These are phyloP conservation scores for Adoxophyes honmai DNA, from an alignment of 1,140 invertebrate species.

Conservation along the genomic window DNA sequence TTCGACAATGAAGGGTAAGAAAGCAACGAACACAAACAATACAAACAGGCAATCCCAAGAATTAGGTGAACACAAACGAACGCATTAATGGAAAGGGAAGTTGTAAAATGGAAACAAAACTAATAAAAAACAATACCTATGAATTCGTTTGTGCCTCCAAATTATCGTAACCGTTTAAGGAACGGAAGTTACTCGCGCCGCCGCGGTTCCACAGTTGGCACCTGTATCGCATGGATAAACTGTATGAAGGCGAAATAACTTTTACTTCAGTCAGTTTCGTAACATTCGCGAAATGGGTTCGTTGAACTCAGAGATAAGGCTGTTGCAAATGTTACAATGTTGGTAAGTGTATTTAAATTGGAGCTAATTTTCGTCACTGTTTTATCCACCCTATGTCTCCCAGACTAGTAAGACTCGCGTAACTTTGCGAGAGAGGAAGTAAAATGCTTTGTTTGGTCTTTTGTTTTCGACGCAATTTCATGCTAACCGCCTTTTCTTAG, in stretches of 20 bases:
- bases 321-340: too few species aligned
- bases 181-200: conserved; percentile 10
- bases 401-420: too few species aligned
- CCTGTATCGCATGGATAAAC: not conserved
- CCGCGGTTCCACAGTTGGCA: conserved; percentile 5
- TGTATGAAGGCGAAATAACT: conserved; percentile 10
- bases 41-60: not conserved
- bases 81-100: not conserved
- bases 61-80: not conserved
- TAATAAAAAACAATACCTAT: conserved; percentile 10
- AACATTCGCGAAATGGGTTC: conserved; percentile 2
- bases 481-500: not conserved
- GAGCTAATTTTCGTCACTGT: too few species aligned
- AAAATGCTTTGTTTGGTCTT: too few species aligned
- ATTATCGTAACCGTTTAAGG: conserved; percentile 9
- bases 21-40: not conserved
- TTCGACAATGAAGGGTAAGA: too few species aligned
- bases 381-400: too few species aligned
- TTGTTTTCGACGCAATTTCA: too few species aligned
- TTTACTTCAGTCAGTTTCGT: conserved; percentile 4
- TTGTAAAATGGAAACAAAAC: not conserved
- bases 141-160: conserved; percentile 1
- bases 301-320: not conserved
- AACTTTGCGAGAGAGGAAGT: too few species aligned
- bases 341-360: too few species aligned